Base-by-base conservation (phyloP, 1,140 invertebrate species). In the Rhynchophorus ferrugineus region DNA sequence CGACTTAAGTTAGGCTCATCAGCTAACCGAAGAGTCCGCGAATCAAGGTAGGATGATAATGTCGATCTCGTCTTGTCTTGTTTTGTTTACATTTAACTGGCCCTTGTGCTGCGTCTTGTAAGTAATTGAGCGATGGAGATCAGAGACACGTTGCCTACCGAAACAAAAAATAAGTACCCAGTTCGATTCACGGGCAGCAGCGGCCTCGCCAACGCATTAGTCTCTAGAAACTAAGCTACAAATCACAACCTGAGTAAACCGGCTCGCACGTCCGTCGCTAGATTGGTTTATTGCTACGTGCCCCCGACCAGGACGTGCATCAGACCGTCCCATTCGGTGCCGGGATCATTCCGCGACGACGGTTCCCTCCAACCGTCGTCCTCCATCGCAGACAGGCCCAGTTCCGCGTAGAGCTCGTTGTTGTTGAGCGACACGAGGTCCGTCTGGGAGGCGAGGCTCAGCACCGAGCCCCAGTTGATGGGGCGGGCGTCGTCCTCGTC, bases 401-500 rank as follows among this genome's bases (percentile, higher is more conserved):
- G 51, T 56, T 70, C 68, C 17, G 78, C 76, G 29, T 81, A 79
- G 41, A 84, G 66, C 65, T 84, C 81, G 65, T 84, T 84, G 71
- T 88, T 87, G 68, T 89, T 88, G 56, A 88, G 73, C 14, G 87
- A 84, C 69, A 91, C 87, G 17, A 90, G 72, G 61, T 88, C 87
- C 45, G 85, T 89, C 59, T 89, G 84, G 44, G 83, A 86, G 49
- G 86, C 87, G 11, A 92, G 76, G 61, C 85, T 90, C 33, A 93
- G 76, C 57, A 92, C 89, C 21, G 88, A 91, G 62, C 89, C 86
- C 89, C 90, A 92, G 71, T 91, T 90, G 66, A 92, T 91, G 53
- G 83, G 80, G 41, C 84, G 77, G 14, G 76, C 78, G 61, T 85
- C 85, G 64, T 88, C 84, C 60, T 88, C 85, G 60, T 85, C 85